Conservation (phyloP, 1,140 invertebrate genomes). For the Macrotrachela quadricornifera region DNA sequence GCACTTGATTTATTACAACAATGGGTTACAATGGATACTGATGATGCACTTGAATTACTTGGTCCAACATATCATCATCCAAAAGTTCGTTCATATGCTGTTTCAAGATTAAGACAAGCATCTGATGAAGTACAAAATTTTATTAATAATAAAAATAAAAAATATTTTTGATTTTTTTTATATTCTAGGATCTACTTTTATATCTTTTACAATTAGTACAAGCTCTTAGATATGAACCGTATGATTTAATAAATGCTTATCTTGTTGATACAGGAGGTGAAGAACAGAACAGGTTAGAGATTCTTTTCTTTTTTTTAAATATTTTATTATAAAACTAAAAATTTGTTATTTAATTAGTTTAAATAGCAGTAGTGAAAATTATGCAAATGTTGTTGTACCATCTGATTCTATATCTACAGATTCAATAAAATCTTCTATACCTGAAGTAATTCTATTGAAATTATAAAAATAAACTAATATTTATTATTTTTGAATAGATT, state of each 20-base stretch:
- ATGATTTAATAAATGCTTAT: too few species aligned
- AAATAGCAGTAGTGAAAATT: background rate
- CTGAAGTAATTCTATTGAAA: too few species aligned
- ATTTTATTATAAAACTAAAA: too few species aligned
- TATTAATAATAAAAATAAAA: background rate
- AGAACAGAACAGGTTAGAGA: slow-evolving; percentile 19
- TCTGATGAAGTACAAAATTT: slow-evolving; percentile 49
- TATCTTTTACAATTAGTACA: slow-evolving; percentile 91
- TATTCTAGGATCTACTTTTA: slow-evolving; percentile 52
- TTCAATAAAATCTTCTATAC: too few species aligned
- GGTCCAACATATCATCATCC: slow-evolving; percentile 66
- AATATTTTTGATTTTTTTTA: background rate
- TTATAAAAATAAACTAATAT: too few species aligned
- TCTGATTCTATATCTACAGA: too few species aligned
- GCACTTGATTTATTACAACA: slow-evolving; percentile 64
- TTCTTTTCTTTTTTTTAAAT: background rate
- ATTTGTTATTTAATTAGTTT: slow-evolving; percentile 33
- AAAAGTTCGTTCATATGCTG: slow-evolving; percentile 67
- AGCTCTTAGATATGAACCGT: slow-evolving; percentile 80
- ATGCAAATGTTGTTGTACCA: background rate
- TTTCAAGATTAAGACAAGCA: slow-evolving; percentile 63
- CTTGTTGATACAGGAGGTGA: slow-evolving; percentile 24
- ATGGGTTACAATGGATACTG: slow-evolving; percentile 88
- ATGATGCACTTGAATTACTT: slow-evolving; percentile 85
- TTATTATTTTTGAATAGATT: background rate